These are phyloP conservation scores for Hormaphis cornu DNA, from an alignment of 1,140 invertebrate species.

Conservation along the genomic window DNA sequence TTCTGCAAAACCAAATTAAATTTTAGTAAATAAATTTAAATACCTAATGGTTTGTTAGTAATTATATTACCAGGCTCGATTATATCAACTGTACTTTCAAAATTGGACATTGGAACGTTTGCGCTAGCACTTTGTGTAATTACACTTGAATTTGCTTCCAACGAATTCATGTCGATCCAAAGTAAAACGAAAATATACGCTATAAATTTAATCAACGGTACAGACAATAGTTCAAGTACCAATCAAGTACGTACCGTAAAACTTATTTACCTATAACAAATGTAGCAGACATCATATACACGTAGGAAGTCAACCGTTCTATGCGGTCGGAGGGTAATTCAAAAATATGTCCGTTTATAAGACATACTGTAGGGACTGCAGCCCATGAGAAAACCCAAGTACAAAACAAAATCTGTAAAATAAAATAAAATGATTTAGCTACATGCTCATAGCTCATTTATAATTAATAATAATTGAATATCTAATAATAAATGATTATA, in stretches of 20 bases:
- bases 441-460: too few relatives aligned
- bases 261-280: neutral
- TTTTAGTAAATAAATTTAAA: neutral
- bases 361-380: slow-evolving; percentile 22
- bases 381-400: slow-evolving; percentile 18
- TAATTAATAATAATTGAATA: neutral
- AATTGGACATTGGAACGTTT: neutral
- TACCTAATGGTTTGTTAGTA: neutral
- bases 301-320: slow-evolving; percentile 20
- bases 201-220: neutral
- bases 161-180: slow-evolving; percentile 16
- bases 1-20: neutral
- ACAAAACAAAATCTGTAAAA: slow-evolving; percentile 29
- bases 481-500: too few relatives aligned
- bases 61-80: slow-evolving; percentile 10
- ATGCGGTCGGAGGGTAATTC: slow-evolving; percentile 7
- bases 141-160: neutral
- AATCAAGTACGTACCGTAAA: neutral
- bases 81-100: neutral
- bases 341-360: slow-evolving; percentile 6
- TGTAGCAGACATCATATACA: slow-evolving; percentile 9
- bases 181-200: slow-evolving; percentile 5
- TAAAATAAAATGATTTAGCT: neutral
- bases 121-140: neutral
- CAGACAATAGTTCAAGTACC: neutral